These are phyloP conservation scores for Serranochromis macrocephalus DNA, from an alignment of 2,113 vertebrate species.

Conservation along the genomic window DNA sequence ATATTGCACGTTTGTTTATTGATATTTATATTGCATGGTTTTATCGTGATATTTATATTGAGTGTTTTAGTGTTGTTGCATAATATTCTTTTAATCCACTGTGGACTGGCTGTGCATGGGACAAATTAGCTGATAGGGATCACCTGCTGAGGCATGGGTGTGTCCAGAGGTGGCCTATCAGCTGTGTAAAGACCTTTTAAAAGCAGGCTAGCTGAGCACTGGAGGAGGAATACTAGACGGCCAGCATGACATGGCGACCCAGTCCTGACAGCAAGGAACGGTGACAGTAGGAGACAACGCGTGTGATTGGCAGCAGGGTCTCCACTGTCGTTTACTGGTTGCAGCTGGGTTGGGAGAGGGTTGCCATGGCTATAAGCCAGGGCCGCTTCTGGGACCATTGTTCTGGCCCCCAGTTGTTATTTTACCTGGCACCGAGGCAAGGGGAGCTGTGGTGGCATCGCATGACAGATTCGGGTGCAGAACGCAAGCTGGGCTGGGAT, in stretches of 20 bases:
- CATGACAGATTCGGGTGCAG: accelerated
- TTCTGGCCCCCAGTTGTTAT: neutral
- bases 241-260: accelerated
- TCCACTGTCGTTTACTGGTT: neutral
- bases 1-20: neutral
- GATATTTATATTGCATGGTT: neutral
- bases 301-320: neutral
- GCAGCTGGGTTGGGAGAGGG: neutral
- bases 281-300: accelerated
- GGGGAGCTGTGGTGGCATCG: accelerated
- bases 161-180: neutral
- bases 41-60: neutral
- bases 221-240: accelerated
- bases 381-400: accelerated
- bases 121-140: neutral
- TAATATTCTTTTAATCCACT: neutral
- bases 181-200: neutral
- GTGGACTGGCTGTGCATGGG: neutral
- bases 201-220: neutral
- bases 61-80: neutral
- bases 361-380: neutral
- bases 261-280: accelerated
- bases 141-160: neutral
- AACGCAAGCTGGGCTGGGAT: neutral
- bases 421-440: accelerated